A percentile compares a stretch with the other conserved stretches of the same genome.
These are phyloP conservation scores for Hafferia zeledoni DNA, from an alignment of 2,797 vertebrate species.

Conservation along the genomic window DNA sequence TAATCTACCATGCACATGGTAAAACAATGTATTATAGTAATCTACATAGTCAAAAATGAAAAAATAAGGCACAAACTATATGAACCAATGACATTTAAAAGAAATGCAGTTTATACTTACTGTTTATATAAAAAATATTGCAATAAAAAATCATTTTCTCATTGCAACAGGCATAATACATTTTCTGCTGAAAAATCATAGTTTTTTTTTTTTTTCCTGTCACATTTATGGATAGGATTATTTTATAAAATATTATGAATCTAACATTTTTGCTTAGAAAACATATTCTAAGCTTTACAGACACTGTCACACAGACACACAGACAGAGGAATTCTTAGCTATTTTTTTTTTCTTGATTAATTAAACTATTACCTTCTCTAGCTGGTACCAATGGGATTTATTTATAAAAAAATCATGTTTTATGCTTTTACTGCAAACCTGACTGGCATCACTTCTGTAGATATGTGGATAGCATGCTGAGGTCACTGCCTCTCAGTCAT, in stretches of 20 bases:
- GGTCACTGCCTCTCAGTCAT: background rate
- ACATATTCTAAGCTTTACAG: background rate
- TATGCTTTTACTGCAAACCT: background rate
- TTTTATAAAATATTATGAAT: background rate
- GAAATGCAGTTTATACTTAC: background rate
- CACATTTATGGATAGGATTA: background rate
- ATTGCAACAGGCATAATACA: rapidly evolving
- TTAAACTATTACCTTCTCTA: background rate
- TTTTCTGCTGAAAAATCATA: background rate
- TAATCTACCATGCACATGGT: background rate
- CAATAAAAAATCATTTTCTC: background rate
- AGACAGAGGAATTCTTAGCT: background rate
- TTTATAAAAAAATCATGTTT: background rate
- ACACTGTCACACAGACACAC: background rate
- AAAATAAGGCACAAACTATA: background rate
- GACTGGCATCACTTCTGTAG: background rate
- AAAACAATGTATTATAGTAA: background rate
- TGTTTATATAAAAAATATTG: background rate
- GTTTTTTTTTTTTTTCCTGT: background rate
- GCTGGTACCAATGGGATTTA: background rate
- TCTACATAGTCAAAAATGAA: background rate
- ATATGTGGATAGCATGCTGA: background rate
- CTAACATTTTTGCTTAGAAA: background rate
- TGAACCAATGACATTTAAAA: background rate
- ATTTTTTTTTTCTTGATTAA: background rate